These are phyloP conservation scores for Apamea monoglypha DNA, from an alignment of 2,888 invertebrate genomes.

Conservation along the genomic window DNA sequence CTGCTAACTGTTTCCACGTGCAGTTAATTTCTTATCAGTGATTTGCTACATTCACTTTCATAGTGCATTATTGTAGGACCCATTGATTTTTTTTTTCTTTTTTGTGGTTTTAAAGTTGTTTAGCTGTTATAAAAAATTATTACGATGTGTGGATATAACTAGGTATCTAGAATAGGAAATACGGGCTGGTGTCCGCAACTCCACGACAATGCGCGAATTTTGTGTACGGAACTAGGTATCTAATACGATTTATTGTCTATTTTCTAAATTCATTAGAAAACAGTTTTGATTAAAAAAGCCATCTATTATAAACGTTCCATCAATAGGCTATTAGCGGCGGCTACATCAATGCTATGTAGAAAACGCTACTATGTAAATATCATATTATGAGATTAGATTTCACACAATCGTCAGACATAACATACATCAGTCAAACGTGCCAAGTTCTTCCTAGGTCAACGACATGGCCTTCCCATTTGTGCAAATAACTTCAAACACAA, in stretches of 20 bases:
- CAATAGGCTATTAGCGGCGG: constrained; percentile 10
- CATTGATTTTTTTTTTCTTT: background rate
- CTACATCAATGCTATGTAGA: background rate
- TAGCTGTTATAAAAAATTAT: background rate
- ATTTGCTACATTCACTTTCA: background rate
- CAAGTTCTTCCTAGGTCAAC: constrained; percentile 46
- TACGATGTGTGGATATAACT: too few relatives aligned
- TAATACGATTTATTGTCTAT: background rate
- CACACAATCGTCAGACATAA: constrained; percentile 2
- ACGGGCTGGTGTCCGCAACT: too few relatives aligned
- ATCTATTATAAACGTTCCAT: constrained; percentile 8
- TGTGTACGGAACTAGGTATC: too few relatives aligned
- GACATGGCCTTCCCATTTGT: constrained; percentile 35
- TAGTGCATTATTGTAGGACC: background rate
- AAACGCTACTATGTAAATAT: background rate
- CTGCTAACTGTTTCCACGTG: background rate
- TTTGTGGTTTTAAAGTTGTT: background rate
- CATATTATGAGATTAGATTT: constrained; percentile 2
- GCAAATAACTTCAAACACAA: constrained; percentile 33
- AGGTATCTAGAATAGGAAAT: too few relatives aligned
- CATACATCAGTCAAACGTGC: background rate
- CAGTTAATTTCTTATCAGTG: background rate
- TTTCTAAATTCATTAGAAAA: background rate
- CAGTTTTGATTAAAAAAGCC: background rate
- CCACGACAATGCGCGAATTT: too few relatives aligned